Base-by-base conservation (phyloP, 2,113 vertebrate species). In the Callocephalon fimbriatum region DNA sequence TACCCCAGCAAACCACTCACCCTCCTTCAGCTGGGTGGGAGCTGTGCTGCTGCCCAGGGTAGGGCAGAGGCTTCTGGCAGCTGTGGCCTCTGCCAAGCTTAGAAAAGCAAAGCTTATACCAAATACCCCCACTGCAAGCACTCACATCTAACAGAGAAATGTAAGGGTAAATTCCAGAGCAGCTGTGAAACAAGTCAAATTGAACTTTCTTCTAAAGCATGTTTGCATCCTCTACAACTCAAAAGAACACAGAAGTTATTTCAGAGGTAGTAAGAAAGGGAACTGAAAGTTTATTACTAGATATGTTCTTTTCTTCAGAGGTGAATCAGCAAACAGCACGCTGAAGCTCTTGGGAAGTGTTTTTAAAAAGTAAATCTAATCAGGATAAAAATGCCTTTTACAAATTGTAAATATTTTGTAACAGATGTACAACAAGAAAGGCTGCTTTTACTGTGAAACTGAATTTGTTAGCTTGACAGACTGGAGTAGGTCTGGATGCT, bases 271-370 rank as follows among this genome's bases (percentile, higher is more conserved):
- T 1, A 35, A 71, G 31, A 89, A 92, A 71, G 29, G 79, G 71
- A 95, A 97, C 42, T 23, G 91, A 79, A 93, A 93, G 44, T 77
- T 82, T 62, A 48, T 71, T 80, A 27, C 54, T 50, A 87, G 51
- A 45, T 27, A 14, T 0, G 14, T 62, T 66, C 85, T 48, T 37
- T 13, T 4, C 40, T 80, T 51, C 0, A 16, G 62, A 59, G 54
- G 32, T 8, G 59, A 88, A 20, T 13, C 27, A 11, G 67, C 50
- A 27, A 45, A 19, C 1, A 27, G 86, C 40, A 27, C 0, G 1
- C 48, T 35, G 56, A 9, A 37, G 70, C 65, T 84, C 4, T 0
- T 2, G 47, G 61, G n/a, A 85, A 54, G 29, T 1, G 22, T 9
- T 32, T 83, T 4, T 59, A 35, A 53, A 51, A 51, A 79, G 47